Evolutionary conservation across 2,113 vertebrate genomes (phyloP).

Genomic region (Nibea coibor): DNA sequence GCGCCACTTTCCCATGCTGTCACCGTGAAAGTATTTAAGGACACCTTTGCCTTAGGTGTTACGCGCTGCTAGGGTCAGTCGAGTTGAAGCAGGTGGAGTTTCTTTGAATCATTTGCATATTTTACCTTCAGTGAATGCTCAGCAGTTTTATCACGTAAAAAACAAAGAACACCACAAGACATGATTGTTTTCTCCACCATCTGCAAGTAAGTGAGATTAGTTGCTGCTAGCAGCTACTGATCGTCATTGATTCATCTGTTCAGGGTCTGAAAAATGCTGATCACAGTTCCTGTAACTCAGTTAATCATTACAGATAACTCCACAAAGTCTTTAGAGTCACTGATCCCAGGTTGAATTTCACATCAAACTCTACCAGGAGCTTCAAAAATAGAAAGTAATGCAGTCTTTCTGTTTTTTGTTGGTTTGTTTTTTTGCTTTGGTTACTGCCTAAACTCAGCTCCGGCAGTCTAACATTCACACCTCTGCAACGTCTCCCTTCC

Average conservation of each 20-base stretch:
- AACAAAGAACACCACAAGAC: not conserved
- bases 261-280: not conserved
- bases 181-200: constrained; percentile 14
- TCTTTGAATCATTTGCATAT: not conserved
- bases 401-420: not conserved
- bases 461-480: not conserved
- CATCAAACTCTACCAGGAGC: not conserved
- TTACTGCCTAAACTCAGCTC: not conserved
- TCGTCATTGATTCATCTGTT: not conserved
- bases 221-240: constrained; percentile 1
- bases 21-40: constrained; percentile 24
- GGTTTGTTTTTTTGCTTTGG: not conserved
- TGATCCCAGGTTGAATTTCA: not conserved
- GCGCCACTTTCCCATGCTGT: constrained; percentile 24
- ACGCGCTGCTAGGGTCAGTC: not conserved
- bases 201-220: not conserved
- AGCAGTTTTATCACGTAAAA: constrained; percentile 7
- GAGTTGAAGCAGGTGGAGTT: not conserved
- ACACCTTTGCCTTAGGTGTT: constrained; percentile 11
- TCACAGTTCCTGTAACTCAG: not conserved
- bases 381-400: not conserved
- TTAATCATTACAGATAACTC: not conserved
- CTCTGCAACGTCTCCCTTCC: not conserved
- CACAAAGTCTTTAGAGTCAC: not conserved
- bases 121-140: constrained; percentile 11